A percentile compares a stretch with the other conserved stretches of the same genome.
Evolutionary conservation across 2,113 vertebrate species (phyloP).

Genomic region (Calonectris borealis): DNA sequence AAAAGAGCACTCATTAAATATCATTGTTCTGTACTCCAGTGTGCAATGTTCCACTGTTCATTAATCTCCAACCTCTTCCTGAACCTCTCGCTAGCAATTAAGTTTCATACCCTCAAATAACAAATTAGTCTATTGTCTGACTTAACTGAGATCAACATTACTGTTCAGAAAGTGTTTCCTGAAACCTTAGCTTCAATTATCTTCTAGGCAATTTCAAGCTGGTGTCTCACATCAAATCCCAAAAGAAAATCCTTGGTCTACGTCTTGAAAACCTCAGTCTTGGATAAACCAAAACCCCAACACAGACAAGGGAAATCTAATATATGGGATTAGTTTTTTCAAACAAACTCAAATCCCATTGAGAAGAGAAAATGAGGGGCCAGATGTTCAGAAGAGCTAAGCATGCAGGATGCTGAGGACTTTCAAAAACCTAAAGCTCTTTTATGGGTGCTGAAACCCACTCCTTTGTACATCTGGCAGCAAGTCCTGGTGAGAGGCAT

Average conservation of each 20-base stretch:
- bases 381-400: neutral
- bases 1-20: slow-evolving; percentile 56
- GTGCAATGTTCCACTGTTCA: slow-evolving; percentile 5
- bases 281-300: neutral
- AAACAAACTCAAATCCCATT: neutral
- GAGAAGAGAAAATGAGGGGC: neutral
- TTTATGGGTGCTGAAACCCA: neutral
- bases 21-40: slow-evolving; percentile 14
- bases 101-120: slow-evolving; percentile 16
- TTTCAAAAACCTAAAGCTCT: neutral
- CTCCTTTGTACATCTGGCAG: neutral
- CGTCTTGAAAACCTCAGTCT: neutral
- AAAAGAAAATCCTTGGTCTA: neutral
- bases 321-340: neutral
- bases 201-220: neutral
- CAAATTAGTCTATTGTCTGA: slow-evolving; percentile 46
- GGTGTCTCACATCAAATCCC: neutral
- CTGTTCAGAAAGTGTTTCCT: neutral
- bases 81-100: slow-evolving; percentile 10
- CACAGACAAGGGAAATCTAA: neutral
- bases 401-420: neutral
- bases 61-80: slow-evolving; percentile 30
- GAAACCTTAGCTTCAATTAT: neutral
- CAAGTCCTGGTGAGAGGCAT: neutral
- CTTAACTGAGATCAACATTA: neutral